These are phyloP conservation scores for Trypoxylon attenuatum DNA, from an alignment of 2,888 invertebrate species.

Conservation along the genomic window DNA sequence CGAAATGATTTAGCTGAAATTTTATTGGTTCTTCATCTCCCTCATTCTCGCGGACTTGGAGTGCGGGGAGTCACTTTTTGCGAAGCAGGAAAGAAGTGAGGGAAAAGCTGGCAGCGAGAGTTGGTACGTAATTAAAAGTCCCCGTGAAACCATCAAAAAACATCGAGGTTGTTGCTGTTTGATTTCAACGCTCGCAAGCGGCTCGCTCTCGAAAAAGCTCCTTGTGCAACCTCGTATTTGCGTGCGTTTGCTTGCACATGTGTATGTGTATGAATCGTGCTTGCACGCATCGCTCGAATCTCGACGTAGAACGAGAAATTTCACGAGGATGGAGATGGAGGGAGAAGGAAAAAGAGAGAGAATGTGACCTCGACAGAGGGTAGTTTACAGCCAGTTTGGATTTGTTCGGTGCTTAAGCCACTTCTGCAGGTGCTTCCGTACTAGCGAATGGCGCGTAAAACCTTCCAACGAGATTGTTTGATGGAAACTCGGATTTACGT, in stretches of 20 bases:
- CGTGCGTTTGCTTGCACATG: not conserved
- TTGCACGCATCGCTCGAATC: not conserved
- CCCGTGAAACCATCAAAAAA: slow-evolving; percentile 26
- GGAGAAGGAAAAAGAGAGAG: not conserved
- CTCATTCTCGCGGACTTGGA: not conserved
- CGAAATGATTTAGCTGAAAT: not conserved
- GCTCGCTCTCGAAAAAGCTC: slow-evolving; percentile 36
- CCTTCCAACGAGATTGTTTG: slow-evolving; percentile 28
- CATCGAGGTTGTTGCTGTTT: slow-evolving; percentile 33
- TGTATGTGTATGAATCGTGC: slow-evolving; percentile 3
- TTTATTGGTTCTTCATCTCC: not conserved
- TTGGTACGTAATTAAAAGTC: slow-evolving; percentile 43
- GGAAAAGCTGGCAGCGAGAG: slow-evolving; percentile 7
- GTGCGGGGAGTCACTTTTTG: not conserved
- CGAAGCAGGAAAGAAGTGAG: not conserved
- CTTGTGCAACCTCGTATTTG: slow-evolving; percentile 12
- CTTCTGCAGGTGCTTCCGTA: slow-evolving; percentile 37
- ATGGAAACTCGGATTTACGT: slow-evolving; percentile 14
- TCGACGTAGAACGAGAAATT: no score
- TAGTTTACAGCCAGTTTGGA: slow-evolving; percentile 35
- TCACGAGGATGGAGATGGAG: not conserved
- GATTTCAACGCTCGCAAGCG: slow-evolving; percentile 33
- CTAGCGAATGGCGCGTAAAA: slow-evolving; percentile 32
- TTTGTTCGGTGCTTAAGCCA: slow-evolving; percentile 40
- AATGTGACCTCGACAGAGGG: slow-evolving; percentile 38